A percentile compares a stretch with the other conserved stretches of the same genome.
Conservation (phyloP, 1,140 invertebrate species). For the Drosophila sulfurigaster region DNA sequence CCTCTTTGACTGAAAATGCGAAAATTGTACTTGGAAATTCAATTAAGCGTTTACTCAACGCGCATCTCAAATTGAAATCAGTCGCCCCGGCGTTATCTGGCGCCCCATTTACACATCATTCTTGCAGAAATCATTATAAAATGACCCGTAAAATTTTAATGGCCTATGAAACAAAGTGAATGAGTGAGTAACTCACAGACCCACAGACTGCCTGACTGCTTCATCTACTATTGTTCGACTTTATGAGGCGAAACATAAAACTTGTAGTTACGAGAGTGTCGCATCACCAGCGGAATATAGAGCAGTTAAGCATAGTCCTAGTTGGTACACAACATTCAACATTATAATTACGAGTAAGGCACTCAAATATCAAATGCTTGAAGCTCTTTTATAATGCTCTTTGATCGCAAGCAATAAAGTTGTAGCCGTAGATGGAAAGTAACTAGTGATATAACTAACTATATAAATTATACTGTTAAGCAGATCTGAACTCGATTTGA, state of each 20-base stretch:
- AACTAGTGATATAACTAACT: too few species aligned
- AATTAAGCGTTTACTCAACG: constrained; percentile 62
- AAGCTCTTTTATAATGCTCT: background rate
- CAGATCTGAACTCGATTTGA: too few species aligned
- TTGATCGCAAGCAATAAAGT: background rate
- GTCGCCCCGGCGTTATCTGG: constrained; percentile 47
- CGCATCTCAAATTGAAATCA: constrained; percentile 78
- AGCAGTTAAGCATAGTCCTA: constrained; percentile 45
- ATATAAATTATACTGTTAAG: too few species aligned
- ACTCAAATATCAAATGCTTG: constrained; percentile 3
- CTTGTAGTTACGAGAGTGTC: constrained; percentile 56
- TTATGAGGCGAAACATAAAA: constrained; percentile 67
- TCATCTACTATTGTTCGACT: constrained; percentile 38
- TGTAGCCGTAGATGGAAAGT: too few species aligned
- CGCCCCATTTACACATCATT: constrained; percentile 78
- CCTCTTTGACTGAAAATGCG: constrained; percentile 20
- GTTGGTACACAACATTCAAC: background rate
- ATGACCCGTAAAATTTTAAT: constrained; percentile 77
- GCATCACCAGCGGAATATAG: constrained; percentile 46
- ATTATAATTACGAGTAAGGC: constrained; percentile 9
- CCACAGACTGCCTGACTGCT: background rate
- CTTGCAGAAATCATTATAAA: constrained; percentile 76
- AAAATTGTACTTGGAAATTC: constrained; percentile 57
- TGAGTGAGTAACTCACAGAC: background rate
- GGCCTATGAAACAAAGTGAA: constrained; percentile 47